phyloP scores from a whole-genome alignment of 2,797 vertebrate genomes.

The Heterohyrax brucei region DNA sequence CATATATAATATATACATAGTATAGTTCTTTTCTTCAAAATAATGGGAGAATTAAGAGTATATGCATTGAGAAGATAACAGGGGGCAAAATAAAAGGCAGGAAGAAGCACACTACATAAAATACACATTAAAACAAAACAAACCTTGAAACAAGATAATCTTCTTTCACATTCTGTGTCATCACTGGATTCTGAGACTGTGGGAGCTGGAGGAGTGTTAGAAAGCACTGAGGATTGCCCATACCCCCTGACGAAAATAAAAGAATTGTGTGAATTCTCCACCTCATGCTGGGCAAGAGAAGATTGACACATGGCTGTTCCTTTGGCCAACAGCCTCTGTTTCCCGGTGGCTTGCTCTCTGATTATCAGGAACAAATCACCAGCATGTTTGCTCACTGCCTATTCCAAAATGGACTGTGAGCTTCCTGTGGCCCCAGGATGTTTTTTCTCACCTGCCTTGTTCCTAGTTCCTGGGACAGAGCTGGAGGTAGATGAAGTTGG shows the following conservation, averaged over 20 bases:
- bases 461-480: accelerated
- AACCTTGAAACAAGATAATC: not conserved
- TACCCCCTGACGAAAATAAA: accelerated
- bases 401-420: accelerated
- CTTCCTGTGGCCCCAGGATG: accelerated
- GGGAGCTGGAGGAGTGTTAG: too few species aligned
- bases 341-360: accelerated
- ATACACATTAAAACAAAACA: too few species aligned
- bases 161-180: accelerated
- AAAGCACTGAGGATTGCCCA: accelerated
- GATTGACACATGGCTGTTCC: accelerated
- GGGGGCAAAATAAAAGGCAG: accelerated
- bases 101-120: too few species aligned
- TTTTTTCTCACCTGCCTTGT: accelerated
- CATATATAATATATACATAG: too few species aligned
- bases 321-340: accelerated
- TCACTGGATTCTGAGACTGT: accelerated
- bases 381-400: accelerated
- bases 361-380: accelerated
- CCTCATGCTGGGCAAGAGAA: accelerated
- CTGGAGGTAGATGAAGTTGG: accelerated
- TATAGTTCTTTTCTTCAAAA: not conserved
- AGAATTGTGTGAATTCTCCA: accelerated
- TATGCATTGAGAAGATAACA: not conserved
- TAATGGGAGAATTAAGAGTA: not conserved